A percentile compares a stretch with the other conserved stretches of the same genome.
phyloP scores from a whole-genome alignment of 2,888 invertebrate genomes.

The Tinea trinotella region DNA sequence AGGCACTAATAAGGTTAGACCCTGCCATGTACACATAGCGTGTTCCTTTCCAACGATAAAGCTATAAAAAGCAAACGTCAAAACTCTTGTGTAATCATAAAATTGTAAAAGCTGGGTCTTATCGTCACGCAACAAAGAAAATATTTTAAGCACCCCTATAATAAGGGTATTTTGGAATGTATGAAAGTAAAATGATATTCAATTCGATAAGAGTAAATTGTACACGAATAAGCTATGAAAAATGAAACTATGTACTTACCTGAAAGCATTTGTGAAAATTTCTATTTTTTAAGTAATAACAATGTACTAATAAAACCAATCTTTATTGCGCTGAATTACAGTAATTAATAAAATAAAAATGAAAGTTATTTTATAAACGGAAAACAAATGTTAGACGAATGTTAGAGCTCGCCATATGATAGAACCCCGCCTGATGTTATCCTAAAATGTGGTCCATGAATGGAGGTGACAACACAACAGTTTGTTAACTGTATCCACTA shows the following conservation, averaged over 20 bases:
- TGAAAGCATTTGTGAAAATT: too few relatives aligned
- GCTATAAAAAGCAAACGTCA: conserved; percentile 13
- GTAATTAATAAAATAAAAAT: too few relatives aligned
- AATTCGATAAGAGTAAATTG: not conserved
- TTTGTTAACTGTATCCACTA: not conserved
- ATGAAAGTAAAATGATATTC: not conserved
- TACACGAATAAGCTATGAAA: not conserved
- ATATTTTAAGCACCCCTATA: conserved; percentile 8
- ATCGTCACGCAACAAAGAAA: conserved; percentile 14
- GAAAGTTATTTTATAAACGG: too few relatives aligned
- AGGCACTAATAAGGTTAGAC: not conserved
- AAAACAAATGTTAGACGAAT: too few relatives aligned
- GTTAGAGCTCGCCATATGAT: too few relatives aligned
- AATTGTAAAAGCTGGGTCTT: not conserved
- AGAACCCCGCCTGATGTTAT: too few relatives aligned
- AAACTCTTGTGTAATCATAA: conserved; percentile 17
- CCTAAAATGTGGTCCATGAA: too few relatives aligned
- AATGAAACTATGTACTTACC: too few relatives aligned
- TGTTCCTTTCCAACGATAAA: conserved; percentile 13
- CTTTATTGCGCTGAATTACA: too few relatives aligned
- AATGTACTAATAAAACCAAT: too few relatives aligned
- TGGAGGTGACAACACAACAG: too few relatives aligned
- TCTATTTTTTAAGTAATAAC: too few relatives aligned
- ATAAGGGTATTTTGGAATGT: not conserved
- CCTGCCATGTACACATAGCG: conserved; percentile 5